These are phyloP conservation scores for Sclerurus mexicanus DNA, from an alignment of 2,113 vertebrate species.

Conservation along the genomic window DNA sequence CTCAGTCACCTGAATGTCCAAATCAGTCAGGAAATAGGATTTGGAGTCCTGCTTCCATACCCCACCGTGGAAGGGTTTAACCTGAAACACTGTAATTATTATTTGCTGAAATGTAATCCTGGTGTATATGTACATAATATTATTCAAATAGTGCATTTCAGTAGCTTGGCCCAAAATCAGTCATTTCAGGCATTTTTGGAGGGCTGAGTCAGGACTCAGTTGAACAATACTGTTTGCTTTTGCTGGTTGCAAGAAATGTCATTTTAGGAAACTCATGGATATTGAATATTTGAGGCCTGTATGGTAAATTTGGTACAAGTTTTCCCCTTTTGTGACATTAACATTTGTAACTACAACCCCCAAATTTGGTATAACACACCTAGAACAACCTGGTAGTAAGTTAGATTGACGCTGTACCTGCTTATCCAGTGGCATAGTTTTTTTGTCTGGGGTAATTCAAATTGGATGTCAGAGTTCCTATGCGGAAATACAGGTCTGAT, in stretches of 20 bases:
- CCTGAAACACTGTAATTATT: neutral
- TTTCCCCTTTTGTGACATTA: neutral
- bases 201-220: neutral
- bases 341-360: neutral
- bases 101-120: neutral
- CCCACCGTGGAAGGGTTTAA: neutral
- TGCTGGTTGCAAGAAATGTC: neutral
- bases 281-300: neutral
- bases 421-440: neutral
- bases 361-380: neutral
- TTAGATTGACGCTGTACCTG: neutral
- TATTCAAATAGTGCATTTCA: neutral
- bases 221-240: neutral
- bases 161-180: neutral
- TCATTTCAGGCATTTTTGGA: neutral
- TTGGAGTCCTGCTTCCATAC: neutral
- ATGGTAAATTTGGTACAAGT: neutral
- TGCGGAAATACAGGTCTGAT: neutral
- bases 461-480: neutral
- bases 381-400: neutral
- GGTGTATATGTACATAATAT: neutral
- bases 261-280: neutral
- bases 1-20: neutral
- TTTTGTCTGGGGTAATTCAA: neutral
- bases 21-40: neutral